Percentiles rank a stretch among this genome's conserved stretches.
These are phyloP conservation scores for Cynodonichthys magdalenae DNA, from an alignment of 2,797 vertebrate genomes.

Conservation along the genomic window DNA sequence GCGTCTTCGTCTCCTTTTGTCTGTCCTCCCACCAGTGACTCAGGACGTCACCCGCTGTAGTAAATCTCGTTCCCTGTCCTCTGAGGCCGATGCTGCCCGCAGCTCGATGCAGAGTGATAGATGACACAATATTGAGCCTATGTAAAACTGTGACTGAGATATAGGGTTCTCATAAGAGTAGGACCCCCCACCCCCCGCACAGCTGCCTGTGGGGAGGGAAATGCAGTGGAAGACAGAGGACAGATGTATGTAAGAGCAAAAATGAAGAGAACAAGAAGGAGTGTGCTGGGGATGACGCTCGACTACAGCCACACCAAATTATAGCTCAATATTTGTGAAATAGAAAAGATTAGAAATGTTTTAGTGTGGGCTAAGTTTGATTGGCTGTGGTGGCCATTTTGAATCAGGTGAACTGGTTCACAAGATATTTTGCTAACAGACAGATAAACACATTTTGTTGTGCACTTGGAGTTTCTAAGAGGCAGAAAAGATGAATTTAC, in stretches of 20 bases:
- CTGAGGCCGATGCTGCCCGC: slow-evolving; percentile 63
- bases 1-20: slow-evolving; percentile 37
- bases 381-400: too few relatives aligned
- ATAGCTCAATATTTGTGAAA: too few relatives aligned
- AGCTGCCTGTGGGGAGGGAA: slow-evolving; percentile 62
- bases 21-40: slow-evolving; percentile 47
- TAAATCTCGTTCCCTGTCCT: slow-evolving; percentile 70
- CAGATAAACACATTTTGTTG: too few relatives aligned
- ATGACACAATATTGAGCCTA: slow-evolving; percentile 75
- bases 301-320: too few relatives aligned
- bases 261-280: slow-evolving; percentile 24
- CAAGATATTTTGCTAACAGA: too few relatives aligned
- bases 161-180: slow-evolving; percentile 75
- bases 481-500: too few relatives aligned
- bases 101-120: slow-evolving; percentile 74
- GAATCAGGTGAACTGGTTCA: too few relatives aligned
- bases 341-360: too few relatives aligned
- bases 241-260: slow-evolving; percentile 21
- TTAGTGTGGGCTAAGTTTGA: too few relatives aligned
- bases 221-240: slow-evolving; percentile 22
- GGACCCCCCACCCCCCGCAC: slow-evolving; percentile 7
- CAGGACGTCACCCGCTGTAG: slow-evolving; percentile 49
- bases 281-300: too few relatives aligned
- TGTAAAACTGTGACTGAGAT: slow-evolving; percentile 69
- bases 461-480: too few relatives aligned